A percentile compares a stretch with the other conserved stretches of the same genome.
Conservation (phyloP, 2,888 invertebrate genomes). For the Leptogaster cylindrica region DNA sequence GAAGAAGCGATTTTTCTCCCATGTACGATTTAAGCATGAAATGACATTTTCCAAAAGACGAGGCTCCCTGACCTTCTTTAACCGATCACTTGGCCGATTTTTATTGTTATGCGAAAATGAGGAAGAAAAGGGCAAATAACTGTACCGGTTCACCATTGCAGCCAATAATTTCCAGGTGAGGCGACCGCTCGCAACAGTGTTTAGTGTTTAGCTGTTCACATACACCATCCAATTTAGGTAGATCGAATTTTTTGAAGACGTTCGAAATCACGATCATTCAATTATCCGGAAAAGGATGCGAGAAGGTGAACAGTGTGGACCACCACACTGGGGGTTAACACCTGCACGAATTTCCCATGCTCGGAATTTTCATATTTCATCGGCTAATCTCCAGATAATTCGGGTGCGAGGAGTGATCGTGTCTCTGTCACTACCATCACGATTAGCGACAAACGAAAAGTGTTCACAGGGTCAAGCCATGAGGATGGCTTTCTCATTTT, state of each 20-base stretch:
- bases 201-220: no score
- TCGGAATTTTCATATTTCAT: conserved; percentile 42
- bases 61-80: conserved; percentile 32
- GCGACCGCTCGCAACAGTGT: no score
- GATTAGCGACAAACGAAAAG: conserved; percentile 23
- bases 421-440: conserved; percentile 8
- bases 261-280: conserved; percentile 41
- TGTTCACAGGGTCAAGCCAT: conserved; percentile 41
- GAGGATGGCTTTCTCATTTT: conserved; percentile 1
- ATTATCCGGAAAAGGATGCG: conserved; percentile 38
- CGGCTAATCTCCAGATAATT: conserved; percentile 27
- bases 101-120: conserved; percentile 37
- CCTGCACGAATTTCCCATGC: conserved; percentile 46
- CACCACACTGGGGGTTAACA: conserved; percentile 20
- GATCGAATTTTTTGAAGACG: conserved; percentile 14
- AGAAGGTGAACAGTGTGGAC: background rate
- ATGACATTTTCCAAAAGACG: conserved; percentile 39
- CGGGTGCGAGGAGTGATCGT: conserved; percentile 26
- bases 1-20: conserved; percentile 20
- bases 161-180: no score
- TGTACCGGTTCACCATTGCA: conserved; percentile 13
- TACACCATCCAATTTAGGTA: conserved; percentile 30
- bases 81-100: conserved; percentile 32
- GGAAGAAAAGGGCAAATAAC: conserved; percentile 40
- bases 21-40: conserved; percentile 28